Base-by-base conservation (phyloP, 2,797 vertebrate species). In the Pampus argenteus region DNA sequence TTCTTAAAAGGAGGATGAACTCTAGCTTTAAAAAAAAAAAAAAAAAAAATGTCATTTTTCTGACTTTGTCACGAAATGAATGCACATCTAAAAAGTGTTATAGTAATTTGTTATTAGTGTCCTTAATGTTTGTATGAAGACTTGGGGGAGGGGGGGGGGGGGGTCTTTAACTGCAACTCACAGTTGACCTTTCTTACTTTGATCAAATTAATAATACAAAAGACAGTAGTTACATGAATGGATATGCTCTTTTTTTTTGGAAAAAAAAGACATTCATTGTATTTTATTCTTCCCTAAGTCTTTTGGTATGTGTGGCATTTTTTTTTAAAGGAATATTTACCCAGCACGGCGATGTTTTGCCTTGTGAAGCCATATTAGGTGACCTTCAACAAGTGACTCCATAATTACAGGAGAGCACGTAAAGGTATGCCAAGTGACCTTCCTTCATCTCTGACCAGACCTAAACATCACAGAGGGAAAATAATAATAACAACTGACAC, bases 401-500 rank as follows among this genome's bases (percentile, higher is more conserved):
- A 71, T 92, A 86, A 92, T 91, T 90, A 82, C 76, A 76, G 54
- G 70, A 78, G 89, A 89, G 82, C 84, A 91, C 47, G 85, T 63
- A 42, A 42, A 91, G 83, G 88, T 88, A 88, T 90, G 85, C 71
- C 71, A 62, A 83, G 80, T 79, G 78, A 90, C 89, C 86, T 85
- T 82, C 86, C 84, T 76, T 93, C 88, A 90, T 85, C 85, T 88
- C 64, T 22, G 28, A 81, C 82, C 88, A 89, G 89, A 89, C 88
- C 71, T 73, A 82, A 91, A 90, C 82, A 91, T 92, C 84, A 92
- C 76, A 84, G 82, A 44, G 82, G 75, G 65, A 82, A 86, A 89
- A 89, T 86, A 91, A 92, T 90, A 91, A 92, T 86, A 90, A 83
- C 78, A 91, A 90, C 82, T 85, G 93, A 91, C 90, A 89, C 61